Base-by-base conservation (phyloP, 2,888 invertebrate species). In the Tetragonisca angustula region DNA sequence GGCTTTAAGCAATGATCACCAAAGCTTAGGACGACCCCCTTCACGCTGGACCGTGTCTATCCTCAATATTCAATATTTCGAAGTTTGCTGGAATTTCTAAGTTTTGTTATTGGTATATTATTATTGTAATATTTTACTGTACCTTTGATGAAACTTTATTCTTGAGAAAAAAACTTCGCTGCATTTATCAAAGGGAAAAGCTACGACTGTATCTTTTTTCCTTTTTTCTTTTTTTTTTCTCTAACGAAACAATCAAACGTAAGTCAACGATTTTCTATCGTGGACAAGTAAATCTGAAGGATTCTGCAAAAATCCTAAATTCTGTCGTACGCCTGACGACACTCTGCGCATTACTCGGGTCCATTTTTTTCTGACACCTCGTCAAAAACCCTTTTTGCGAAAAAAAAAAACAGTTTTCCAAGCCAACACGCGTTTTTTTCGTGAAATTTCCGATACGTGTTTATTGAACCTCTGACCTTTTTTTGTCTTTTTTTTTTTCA, bases 1-100 rank as follows among this genome's bases (percentile, higher is more conserved):
- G 73, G 64, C 72, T 71, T 76, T 79, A 68, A 69, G 79, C 82
- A 86, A 92, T 91, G 64, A 91, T 90, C 74, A 84, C 86, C 76
- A 49, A 4, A 72, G 86, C 74, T 79, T 70, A 86, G 84, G 81
- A 61, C 1, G 75, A 88, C 87, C 85, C 89, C 87, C 88, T 90
- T 81, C 74, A 79, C 74, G 65, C 17, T 65, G 74, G 81, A 68
- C 24, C 27, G 27, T 27, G 71, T 81, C 50, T 19, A 27, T n/a
- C 27, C 68, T 73, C 4, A 64, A 0, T 32, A n/a, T 50, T n/a
- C 15, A 15, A 36, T 24, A 6, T 61, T 24, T 24, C 1, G 24
- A 24, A 0, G 17, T 17, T 3, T 17, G 24, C 6, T 1, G 17
- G 5, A 36, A 36, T 9, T 9, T 43, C 43, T n/a, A 1, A 43